Conservation (phyloP, 2,888 invertebrate genomes). For the Rhamnusium bicolor region DNA sequence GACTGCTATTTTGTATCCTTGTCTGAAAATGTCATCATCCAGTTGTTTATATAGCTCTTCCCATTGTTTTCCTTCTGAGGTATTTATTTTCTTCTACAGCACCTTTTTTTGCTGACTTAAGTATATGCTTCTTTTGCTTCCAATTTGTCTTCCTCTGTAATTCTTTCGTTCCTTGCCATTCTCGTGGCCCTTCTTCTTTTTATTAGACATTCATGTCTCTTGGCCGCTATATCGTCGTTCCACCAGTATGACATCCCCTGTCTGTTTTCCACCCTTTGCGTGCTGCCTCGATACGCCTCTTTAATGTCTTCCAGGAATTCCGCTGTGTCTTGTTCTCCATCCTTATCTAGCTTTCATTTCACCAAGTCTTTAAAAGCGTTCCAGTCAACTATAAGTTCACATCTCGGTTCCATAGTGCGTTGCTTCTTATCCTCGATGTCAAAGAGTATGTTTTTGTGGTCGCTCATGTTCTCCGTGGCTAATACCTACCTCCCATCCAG, state of each 20-base stretch:
- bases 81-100: not conserved
- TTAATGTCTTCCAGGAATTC: too few species aligned
- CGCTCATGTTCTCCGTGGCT: slow-evolving; percentile 6
- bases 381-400: too few species aligned
- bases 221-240: not conserved
- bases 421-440: too few species aligned
- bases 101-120: not conserved
- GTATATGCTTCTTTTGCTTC: not conserved
- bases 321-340: too few species aligned
- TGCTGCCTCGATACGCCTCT: too few species aligned
- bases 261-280: too few species aligned
- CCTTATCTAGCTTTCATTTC: too few species aligned
- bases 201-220: not conserved
- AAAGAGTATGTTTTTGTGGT: too few species aligned
- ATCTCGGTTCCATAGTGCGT: too few species aligned
- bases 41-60: not conserved
- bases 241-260: too few species aligned
- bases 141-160: not conserved
- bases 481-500: slow-evolving; percentile 11
- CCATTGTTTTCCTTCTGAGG: not conserved
- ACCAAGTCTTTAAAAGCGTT: too few species aligned
- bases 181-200: slow-evolving; percentile 5
- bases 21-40: not conserved
- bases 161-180: not conserved
- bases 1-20: not conserved